Conservation (phyloP, 2,888 invertebrate species). For the Bedellia somnulentella region DNA sequence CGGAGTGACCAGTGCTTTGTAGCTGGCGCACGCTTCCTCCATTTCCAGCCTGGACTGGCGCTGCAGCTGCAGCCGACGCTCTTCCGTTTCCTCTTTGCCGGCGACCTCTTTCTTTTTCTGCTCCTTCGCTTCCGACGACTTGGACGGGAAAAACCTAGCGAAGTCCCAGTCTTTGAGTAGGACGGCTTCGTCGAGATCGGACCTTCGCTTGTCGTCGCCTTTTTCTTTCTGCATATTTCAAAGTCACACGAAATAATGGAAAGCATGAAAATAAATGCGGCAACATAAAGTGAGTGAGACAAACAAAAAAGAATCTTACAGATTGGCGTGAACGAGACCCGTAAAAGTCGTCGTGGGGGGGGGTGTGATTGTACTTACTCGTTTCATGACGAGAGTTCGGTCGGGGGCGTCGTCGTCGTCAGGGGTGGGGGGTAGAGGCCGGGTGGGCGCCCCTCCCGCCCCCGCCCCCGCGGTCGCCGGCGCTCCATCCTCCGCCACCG, state of each 20-base stretch:
- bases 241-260: constrained; percentile 14
- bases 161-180: constrained; percentile 87
- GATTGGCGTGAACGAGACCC: too few relatives aligned
- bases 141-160: constrained; percentile 76
- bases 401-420: constrained; percentile 85
- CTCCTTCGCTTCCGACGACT: constrained; percentile 28
- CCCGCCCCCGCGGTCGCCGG: constrained; percentile 25
- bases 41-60: constrained; percentile 47
- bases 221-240: constrained; percentile 37
- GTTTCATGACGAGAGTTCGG: constrained; percentile 88
- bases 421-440: constrained; percentile 92
- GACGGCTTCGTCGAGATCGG: constrained; percentile 75
- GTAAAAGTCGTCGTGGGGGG: too few relatives aligned
- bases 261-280: constrained; percentile 9
- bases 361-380: constrained; percentile 67
- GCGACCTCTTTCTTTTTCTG: constrained; percentile 25
- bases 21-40: constrained; percentile 48
- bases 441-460: constrained; percentile 79
- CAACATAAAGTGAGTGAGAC: constrained; percentile 10
- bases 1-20: constrained; percentile 43
- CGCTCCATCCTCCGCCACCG: constrained; percentile 51
- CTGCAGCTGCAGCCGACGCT: constrained; percentile 36
- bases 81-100: constrained; percentile 45
- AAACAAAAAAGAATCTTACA: constrained; percentile 7
- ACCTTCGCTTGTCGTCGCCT: constrained; percentile 36